phyloP scores from a whole-genome alignment of 2,888 invertebrate genomes.

The Ethmia dodecea region DNA sequence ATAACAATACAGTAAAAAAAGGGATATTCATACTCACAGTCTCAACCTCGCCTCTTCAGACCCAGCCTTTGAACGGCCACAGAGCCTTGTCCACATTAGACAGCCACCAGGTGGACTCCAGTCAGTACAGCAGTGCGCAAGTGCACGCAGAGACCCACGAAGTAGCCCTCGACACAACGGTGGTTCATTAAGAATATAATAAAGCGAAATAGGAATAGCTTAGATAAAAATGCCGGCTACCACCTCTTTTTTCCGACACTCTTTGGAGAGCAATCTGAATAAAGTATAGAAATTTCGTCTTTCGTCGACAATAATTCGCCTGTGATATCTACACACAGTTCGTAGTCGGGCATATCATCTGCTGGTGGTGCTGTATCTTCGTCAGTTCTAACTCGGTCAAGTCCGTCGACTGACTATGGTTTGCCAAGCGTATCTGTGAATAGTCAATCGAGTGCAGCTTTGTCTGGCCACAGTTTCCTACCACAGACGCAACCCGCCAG shows the following conservation, averaged over 20 bases:
- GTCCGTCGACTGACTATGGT: conserved; percentile 37
- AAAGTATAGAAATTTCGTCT: conserved; percentile 63
- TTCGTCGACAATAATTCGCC: conserved; percentile 61
- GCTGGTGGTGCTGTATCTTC: conserved; percentile 24
- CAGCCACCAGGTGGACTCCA: conserved; percentile 59
- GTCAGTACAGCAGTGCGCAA: conserved; percentile 42
- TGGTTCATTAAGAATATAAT: conserved; percentile 55
- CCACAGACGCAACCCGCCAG: conserved; percentile 48
- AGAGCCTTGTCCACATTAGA: conserved; percentile 35
- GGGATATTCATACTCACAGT: conserved; percentile 8
- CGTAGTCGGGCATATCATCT: conserved; percentile 13
- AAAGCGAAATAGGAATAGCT: conserved; percentile 55
- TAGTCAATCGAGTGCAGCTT: conserved; percentile 26
- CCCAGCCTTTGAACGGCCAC: conserved; percentile 16
- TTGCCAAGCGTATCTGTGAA: conserved; percentile 33
- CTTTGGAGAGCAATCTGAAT: conserved; percentile 53
- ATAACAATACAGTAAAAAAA: background rate
- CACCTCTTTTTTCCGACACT: conserved; percentile 60
- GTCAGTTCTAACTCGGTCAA: conserved; percentile 25
- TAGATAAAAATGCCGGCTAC: conserved; percentile 58
- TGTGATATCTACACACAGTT: conserved; percentile 14
- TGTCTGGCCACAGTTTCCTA: conserved; percentile 39
- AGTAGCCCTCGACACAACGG: conserved; percentile 52
- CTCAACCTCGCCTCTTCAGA: conserved; percentile 16
- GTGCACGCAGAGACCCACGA: conserved; percentile 35